phyloP scores from a whole-genome alignment of 2,888 invertebrate genomes.

The Sarcophaga caerulescens region DNA sequence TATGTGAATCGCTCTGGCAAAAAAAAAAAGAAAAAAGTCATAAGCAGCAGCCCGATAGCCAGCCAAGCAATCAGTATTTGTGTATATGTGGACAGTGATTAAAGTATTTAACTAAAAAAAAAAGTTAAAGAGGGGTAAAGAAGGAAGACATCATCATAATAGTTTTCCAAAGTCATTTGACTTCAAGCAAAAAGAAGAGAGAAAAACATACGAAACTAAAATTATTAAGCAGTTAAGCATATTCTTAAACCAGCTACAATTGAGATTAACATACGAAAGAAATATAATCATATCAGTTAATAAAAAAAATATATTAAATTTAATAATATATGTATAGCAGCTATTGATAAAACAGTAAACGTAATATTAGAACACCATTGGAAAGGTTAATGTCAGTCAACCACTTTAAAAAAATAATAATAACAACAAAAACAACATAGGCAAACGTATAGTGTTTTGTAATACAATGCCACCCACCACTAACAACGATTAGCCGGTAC shows the following conservation, averaged over 20 bases:
- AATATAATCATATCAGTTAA: conserved; percentile 38
- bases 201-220: neutral
- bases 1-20: conserved; percentile 45
- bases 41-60: conserved; percentile 48
- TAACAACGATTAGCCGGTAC: conserved; percentile 40
- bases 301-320: neutral
- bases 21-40: conserved; percentile 32
- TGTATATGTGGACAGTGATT: conserved; percentile 60
- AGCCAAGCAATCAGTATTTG: conserved; percentile 60
- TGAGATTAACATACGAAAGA: conserved; percentile 9
- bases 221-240: neutral
- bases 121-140: conserved; percentile 24
- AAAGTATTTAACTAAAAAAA: conserved; percentile 30
- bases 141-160: conserved; percentile 40
- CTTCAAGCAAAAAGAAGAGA: conserved; percentile 11
- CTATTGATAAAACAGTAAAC: neutral
- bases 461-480: neutral
- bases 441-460: neutral
- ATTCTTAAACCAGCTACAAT: neutral
- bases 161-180: conserved; percentile 60
- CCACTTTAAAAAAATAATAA: neutral
- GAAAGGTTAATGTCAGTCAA: neutral
- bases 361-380: neutral
- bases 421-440: neutral
- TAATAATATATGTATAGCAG: neutral